Conservation (phyloP, 92 coral and sea anemone genomes). For the Epizoanthus scotinus region DNA sequence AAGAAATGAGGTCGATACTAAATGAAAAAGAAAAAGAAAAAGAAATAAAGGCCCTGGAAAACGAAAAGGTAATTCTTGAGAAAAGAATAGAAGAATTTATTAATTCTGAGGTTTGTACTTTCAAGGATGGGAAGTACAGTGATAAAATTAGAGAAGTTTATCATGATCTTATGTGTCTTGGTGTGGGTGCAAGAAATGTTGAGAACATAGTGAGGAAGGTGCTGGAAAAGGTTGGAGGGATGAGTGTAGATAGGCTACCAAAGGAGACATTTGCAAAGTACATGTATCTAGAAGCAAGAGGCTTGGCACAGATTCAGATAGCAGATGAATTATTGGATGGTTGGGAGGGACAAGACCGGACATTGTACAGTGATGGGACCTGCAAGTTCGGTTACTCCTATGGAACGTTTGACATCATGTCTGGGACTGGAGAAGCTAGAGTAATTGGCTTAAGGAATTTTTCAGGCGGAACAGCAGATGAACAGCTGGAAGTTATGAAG, state of each 20-base stretch:
- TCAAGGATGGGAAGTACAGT: slow-evolving; percentile 6
- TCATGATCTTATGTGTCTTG: not conserved
- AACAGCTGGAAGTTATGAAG: slow-evolving; percentile 13
- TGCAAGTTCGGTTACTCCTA: slow-evolving; percentile 1
- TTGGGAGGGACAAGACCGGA: slow-evolving; percentile 19
- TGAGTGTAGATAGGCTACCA: slow-evolving; percentile 6
- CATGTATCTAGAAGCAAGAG: slow-evolving; percentile 38
- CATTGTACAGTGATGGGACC: not conserved
- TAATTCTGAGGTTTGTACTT: slow-evolving; percentile 7
- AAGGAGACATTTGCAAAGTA: slow-evolving; percentile 41
- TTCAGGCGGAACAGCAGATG: slow-evolving; percentile 9
- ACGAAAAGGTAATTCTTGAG: slow-evolving; percentile 17
- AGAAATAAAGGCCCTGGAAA: slow-evolving; percentile 18
- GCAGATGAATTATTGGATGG: slow-evolving; percentile 24
- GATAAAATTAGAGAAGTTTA: slow-evolving; percentile 18
- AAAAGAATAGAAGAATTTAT: slow-evolving; percentile 16
- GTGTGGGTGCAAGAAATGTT: slow-evolving; percentile 31
- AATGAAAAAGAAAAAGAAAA: slow-evolving; percentile 26
- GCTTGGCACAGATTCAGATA: slow-evolving; percentile 37
- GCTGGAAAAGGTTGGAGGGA: slow-evolving; percentile 28
- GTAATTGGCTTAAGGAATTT: slow-evolving; percentile 4
- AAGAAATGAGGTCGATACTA: slow-evolving; percentile 1
- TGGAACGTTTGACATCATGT: slow-evolving; percentile 13
- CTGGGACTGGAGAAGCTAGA: slow-evolving; percentile 13
- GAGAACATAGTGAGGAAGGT: slow-evolving; percentile 16